Evolutionary conservation across 2,888 invertebrate species (phyloP), one percentile per base, ranked within the genome.

Genomic region (Drosophila hamatofila): DNA sequence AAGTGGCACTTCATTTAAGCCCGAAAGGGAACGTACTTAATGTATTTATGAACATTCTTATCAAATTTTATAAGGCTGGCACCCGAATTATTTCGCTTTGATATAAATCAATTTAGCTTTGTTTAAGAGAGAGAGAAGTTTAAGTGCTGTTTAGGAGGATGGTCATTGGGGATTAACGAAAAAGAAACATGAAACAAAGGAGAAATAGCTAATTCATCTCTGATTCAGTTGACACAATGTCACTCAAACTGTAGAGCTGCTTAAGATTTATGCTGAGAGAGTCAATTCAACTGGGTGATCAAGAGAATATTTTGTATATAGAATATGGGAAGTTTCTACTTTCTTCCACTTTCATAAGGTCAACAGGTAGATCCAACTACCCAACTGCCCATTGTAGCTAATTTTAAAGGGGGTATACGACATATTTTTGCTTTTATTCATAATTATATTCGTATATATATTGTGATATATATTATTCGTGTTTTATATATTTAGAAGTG

Each of bases 1-100:
- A 83, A 77, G 70, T 67, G 65, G 74, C 66, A 63, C 68, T 83
- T 68, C 42, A 81, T 86, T 67, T 41, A 18, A 7, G 23, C 14
- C 41, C 30, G 33, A 46, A 46, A 49, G 65, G 33, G 39, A 33
- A 18, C 33, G 12, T 14, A 18, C 9, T 35, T 30, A 46, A 30
- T 27, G 9, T 27, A 58, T 37, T 52, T 64, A 39, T 64, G 33
- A 16, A 14, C 21, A 14, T 3, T 30, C 46, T 11, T n/a, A 18
- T 11, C 37, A 23, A 16, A 48, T 33, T 49, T 49, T 49, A 49
- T 49, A 49, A 49, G 18, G 30, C 27, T 0, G n/a, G 12, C 48
- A 30, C 3, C 11, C 12, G 48, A 30, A 49, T 14, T 18, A 49
- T 49, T 49, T 33, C 18, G 49, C 49, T 21, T 18, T 30, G 30